Base-by-base conservation (phyloP, 2,888 invertebrate genomes). In the Gymnosoma rotundatum region DNA sequence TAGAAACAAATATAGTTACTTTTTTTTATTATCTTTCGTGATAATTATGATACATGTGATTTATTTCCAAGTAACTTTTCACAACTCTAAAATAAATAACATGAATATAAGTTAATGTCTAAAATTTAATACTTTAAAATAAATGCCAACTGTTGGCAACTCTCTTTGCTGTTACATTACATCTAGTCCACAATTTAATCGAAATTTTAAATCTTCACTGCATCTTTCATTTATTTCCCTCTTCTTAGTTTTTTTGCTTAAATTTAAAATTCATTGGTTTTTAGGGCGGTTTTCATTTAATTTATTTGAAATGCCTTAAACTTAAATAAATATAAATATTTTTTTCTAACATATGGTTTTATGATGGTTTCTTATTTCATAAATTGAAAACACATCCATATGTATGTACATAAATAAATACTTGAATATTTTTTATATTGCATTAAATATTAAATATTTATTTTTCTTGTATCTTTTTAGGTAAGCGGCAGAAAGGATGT, bases 381-480 rank as follows among this genome's bases (percentile, higher is more conserved):
- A 16, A 1, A 38, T 18, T 21, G 2, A 78, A 48, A 14, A 50
- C 38, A 69, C 21, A 25, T n/a, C 9, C 1, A 12, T 14, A 20
- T 36, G 20, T 9, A 25, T 7, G 48, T 32, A 32, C 6, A 42
- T 42, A 42, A 36, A 70, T 45, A 16, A 20, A 67, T 20, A 67
- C 20, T 67, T 52, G 60, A 64, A 75, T 32, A 32, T 38, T 25
- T 81, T 72, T 52, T 20, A 8, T n/a, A n/a, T 10, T 18, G 9
- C 18, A n/a, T 25, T 38, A 48, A 48, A 32, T 50, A 54, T 38
- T 38, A 32, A 48, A 18, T 36, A 38, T 38, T 38, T 52, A 38
- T 25, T 64, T 61, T 64, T 45, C 70, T 72, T 50, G 2, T 78
- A 12, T 84, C 63, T 61, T 85, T 85, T n/a, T 75, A 85, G 85